Evolutionary conservation across 2,797 vertebrate species (phyloP).

Genomic region (Eospalax fontanierii): DNA sequence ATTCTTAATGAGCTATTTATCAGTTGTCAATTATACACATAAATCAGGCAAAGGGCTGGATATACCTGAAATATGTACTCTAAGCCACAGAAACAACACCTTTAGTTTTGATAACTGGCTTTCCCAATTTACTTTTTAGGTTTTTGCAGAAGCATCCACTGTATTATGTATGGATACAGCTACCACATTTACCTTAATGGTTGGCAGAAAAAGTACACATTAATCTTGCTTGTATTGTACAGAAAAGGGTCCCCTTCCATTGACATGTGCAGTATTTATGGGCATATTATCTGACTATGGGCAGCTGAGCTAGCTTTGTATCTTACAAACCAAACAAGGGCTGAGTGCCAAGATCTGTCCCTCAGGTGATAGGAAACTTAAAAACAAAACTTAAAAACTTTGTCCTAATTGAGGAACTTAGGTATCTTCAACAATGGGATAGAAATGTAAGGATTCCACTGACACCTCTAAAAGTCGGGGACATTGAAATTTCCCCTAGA

Average conservation of each 20-base stretch:
- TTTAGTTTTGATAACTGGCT: slow-evolving; percentile 53
- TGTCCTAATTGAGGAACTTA: neutral
- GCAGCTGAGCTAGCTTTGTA: neutral
- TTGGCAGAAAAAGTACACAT: slow-evolving; percentile 29
- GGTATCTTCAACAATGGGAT: neutral
- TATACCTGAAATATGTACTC: slow-evolving; percentile 16
- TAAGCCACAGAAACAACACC: slow-evolving; percentile 51
- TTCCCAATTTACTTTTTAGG: slow-evolving; percentile 48
- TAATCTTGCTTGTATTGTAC: slow-evolving; percentile 1
- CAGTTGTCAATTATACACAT: slow-evolving; percentile 80
- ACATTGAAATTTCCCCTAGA: neutral
- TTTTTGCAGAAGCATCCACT: slow-evolving; percentile 58
- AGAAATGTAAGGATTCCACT: neutral
- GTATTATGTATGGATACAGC: neutral
- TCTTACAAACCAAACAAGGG: neutral
- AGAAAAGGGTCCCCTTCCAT: slow-evolving; percentile 22
- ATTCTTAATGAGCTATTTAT: slow-evolving; percentile 84
- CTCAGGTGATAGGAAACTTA: neutral
- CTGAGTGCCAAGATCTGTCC: neutral
- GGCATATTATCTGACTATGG: neutral
- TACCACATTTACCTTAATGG: slow-evolving; percentile 51
- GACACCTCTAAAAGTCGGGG: neutral
- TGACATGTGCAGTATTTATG: neutral
- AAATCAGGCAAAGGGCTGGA: slow-evolving; percentile 57
- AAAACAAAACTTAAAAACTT: neutral